Evolutionary conservation across 30 jellyfish, hydroid and myxozoan genomes (phyloP).

Genomic region (Cassiopea andromeda): DNA sequence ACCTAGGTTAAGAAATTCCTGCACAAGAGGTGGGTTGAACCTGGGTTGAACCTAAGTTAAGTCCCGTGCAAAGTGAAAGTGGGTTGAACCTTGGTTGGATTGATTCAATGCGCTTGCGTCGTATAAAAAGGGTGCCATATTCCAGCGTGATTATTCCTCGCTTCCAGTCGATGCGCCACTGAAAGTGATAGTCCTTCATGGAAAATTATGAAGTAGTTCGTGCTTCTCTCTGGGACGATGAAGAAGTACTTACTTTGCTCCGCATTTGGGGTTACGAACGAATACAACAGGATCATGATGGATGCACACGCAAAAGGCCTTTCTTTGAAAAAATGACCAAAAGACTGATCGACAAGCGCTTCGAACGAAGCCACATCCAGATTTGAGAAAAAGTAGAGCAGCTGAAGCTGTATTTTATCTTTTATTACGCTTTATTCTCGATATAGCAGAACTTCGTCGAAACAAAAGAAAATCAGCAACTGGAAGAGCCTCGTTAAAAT

Average conservation of each 20-base stretch:
- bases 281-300: neutral
- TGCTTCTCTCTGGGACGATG: constrained; percentile 14
- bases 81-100: neutral
- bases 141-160: neutral
- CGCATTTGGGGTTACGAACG: neutral
- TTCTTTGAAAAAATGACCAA: too few relatives aligned
- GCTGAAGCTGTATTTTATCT: neutral
- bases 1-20: neutral
- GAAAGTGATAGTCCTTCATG: neutral
- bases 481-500: neutral
- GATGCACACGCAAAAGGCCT: too few relatives aligned
- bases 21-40: neutral
- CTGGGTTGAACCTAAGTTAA: neutral
- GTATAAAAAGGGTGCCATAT: neutral
- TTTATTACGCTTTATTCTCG: constrained; percentile 1
- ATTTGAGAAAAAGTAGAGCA: too few relatives aligned
- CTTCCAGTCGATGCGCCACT: neutral
- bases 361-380: too few relatives aligned
- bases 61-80: neutral
- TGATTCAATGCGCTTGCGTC: constrained; percentile 4
- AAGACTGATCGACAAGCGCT: too few relatives aligned
- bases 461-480: neutral
- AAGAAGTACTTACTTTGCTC: neutral
- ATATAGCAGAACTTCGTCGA: neutral
- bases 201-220: neutral